Base-by-base conservation (phyloP, 2,888 invertebrate genomes). In the Xanthia icteritia region DNA sequence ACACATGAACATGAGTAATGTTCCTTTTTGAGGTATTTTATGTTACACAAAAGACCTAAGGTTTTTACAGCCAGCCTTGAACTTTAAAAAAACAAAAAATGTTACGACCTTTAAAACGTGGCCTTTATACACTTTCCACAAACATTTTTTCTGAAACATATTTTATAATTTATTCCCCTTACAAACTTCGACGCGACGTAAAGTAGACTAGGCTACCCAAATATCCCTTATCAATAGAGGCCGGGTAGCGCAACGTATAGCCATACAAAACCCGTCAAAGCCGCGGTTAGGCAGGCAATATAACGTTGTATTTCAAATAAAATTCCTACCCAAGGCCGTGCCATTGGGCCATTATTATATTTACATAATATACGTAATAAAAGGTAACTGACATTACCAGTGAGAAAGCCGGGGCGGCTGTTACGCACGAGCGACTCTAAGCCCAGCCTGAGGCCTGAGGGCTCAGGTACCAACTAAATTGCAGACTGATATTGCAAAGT, bases 321-420 rank as follows among this genome's bases (percentile, higher is more conserved):
- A 90, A 89, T 84, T 88, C 86, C 77, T 77, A 68, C 80, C 77
- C 83, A 86, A 84, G 90, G 86, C 88, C 85, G 74, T 86, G 84
- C 83, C 82, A 87, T 84, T 84, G 86, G 78, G 75, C 86, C 79
- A 85, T 90, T 91, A 90, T 90, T 89, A 89, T 89, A 91, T 90
- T 91, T 89, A 90, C 90, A 90, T 91, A 90, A 89, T 90, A 90
- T 86, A 87, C 80, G 83, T 88, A 89, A 90, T 91, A 91, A 92
- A 90, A 90, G 87, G 91, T 89, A 89, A 89, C 89, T 87, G 89
- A 89, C 87, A 89, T 89, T 88, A 87, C 81, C 86, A 84, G 83
- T 82, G 84, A 63, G 79, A 84, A 68, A 73, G 86, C 79, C 61
- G 82, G 85, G 83, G 85, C 71, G 86, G 83, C 73, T 81, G 86